Base-by-base conservation (phyloP, 1,140 invertebrate genomes). In the Bradysia coprophila region DNA sequence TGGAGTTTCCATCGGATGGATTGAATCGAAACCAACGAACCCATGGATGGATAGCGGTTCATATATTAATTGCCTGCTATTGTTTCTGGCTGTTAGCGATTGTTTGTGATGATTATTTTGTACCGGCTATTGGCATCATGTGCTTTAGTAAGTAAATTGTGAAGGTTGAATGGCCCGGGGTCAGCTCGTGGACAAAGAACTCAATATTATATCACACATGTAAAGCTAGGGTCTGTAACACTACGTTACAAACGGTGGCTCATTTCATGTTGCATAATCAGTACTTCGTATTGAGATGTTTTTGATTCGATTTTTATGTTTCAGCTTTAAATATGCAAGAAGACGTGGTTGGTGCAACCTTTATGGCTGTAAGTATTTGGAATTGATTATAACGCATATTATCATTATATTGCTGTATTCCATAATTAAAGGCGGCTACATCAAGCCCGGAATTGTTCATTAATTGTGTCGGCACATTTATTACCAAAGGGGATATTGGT, bases 391-490 rank as follows among this genome's bases (percentile, higher is more conserved):
- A n/a, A n/a, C n/a, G n/a, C n/a, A n/a, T n/a, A n/a, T n/a, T n/a
- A n/a, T n/a, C n/a, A n/a, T n/a, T n/a, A n/a, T n/a, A n/a, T n/a
- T n/a, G n/a, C n/a, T n/a, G n/a, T n/a, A n/a, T n/a, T n/a, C n/a
- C n/a, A n/a, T n/a, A n/a, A n/a, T n/a, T n/a, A n/a, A n/a, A n/a
- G n/a, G n/a, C 82, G 1, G 88, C 88, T 1, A 90, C 86, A 5
- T 90, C 86, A 21, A 81, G 84, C n/a, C 88, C 90, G 1, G 90
- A 94, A 62, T 70, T 95, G 11, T 93, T 92, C 61, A 85, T 90
- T n/a, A 87, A 86, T 53, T 73, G 85, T 39, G 80, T 93, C 46
- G 88, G 86, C 28, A 86, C 85, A 2, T 88, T 88, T 48, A 73
- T 88, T 48, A 86, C 82, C 0, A 72, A 86, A 54, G 81, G 81